Evolutionary conservation across 2,113 vertebrate genomes (phyloP), one percentile per base, ranked within the genome.

Genomic region (Pseudonaja textilis): DNA sequence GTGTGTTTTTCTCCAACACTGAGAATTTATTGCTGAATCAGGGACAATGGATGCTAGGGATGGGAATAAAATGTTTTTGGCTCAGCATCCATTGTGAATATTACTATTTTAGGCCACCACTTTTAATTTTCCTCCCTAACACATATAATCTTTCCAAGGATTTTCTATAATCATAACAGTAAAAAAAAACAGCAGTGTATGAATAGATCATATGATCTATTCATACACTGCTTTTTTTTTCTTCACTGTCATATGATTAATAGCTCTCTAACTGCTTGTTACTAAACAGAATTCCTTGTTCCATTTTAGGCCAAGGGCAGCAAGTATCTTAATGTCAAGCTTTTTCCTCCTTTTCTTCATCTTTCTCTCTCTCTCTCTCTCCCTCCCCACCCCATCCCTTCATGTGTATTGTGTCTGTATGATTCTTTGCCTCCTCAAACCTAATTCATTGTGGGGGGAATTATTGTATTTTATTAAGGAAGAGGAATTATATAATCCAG

Each of bases 391-490:
- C 11, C 25, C 29, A 74, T 5, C 5, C n/a, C 14, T 34, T 14
- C 34, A 42, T 42, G 34, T 81, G 20, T 23, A 42, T 81, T 81
- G 34, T 42, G 18, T 42, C 7, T 42, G 34, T 42, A 9, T 12
- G 74, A 11, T 0, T 11, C 45, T 89, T 85, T 61, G n/a, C 42
- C n/a, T 86, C 45, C 34, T 42, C 86, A 86, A 89, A 25, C 20
- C 45, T 87, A 52, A 16, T 34, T 0, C 0, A 34, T 2, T 52
- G 2, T 42, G 23, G 18, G 45, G 92, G 90, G 91, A 88, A 39
- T 26, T 0, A 87, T 16, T 69, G 64, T 69, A 34, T 91, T 92
- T 95, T 6, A 90, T 87, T 91, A 55, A 88, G 93, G 45, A 91
- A 16, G 1, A 55, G 26, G 89, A 42, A 47, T 20, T 39, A 20